Percentiles rank a stretch among this genome's conserved stretches.
phyloP scores from a whole-genome alignment of 2,797 vertebrate genomes.

The Babyrousa celebensis region DNA sequence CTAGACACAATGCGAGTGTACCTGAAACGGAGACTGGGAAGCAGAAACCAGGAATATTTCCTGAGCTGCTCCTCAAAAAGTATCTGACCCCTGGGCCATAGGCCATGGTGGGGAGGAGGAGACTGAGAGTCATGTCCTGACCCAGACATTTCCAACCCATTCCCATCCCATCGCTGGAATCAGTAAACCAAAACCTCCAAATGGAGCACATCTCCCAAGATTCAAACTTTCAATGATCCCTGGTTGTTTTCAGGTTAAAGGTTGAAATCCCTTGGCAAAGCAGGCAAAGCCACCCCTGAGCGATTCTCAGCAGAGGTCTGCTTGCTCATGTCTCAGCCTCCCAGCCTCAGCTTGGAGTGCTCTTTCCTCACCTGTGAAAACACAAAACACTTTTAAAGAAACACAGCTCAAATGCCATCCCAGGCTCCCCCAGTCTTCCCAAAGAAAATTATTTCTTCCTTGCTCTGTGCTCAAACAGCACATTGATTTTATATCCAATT shows the following conservation, averaged over 20 bases:
- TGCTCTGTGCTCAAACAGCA: not conserved
- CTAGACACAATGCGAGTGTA: not conserved
- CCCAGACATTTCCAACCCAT: not conserved
- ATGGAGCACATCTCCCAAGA: not conserved
- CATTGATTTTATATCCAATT: slow-evolving; percentile 22
- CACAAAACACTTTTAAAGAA: not conserved
- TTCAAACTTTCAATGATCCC: not conserved
- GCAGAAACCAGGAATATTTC: not conserved
- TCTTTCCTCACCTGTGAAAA: not conserved
- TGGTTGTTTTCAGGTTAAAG: not conserved
- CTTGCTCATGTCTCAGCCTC: not conserved
- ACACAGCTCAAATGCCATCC: not conserved
- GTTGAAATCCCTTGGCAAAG: not conserved
- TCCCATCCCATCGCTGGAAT: not conserved
- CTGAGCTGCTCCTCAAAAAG: not conserved
- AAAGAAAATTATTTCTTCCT: not conserved
- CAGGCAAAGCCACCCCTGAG: slow-evolving; percentile 9
- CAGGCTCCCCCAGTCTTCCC: not conserved
- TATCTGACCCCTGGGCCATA: not conserved
- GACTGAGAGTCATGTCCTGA: not conserved
- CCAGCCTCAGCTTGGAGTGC: not conserved
- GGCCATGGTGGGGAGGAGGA: not conserved
- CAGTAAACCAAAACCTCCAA: slow-evolving; percentile 44
- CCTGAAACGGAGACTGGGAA: not conserved
- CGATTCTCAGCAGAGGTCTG: not conserved